phyloP scores from a whole-genome alignment of 2,113 vertebrate genomes.

The Columbina picui region DNA sequence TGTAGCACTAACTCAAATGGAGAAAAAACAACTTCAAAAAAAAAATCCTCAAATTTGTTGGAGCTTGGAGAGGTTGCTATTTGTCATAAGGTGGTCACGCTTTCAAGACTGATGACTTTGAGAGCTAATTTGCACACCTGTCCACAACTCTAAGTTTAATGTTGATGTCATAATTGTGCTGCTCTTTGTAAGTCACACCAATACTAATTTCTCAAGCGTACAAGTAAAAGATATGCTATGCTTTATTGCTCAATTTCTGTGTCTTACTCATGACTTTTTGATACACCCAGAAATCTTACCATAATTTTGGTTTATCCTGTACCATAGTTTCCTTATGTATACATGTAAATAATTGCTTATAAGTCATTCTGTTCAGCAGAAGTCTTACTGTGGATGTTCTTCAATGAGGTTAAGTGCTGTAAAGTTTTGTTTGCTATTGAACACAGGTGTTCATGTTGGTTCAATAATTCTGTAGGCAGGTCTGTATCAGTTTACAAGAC shows the following conservation, averaged over 20 bases:
- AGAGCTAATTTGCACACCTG: neutral
- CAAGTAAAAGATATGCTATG: neutral
- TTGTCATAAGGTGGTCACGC: neutral
- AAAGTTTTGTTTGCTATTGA: neutral
- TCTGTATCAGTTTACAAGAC: neutral
- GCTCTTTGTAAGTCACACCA: neutral
- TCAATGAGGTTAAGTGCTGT: neutral
- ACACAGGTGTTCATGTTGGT: neutral
- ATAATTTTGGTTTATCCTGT: neutral
- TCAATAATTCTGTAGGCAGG: neutral
- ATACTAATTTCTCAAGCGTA: neutral
- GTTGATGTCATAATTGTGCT: neutral
- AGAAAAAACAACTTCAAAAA: neutral
- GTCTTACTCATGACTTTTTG: constrained; percentile 31
- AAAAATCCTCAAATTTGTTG: neutral
- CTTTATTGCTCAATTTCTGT: constrained; percentile 20
- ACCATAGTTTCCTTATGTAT: neutral
- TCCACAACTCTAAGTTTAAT: neutral
- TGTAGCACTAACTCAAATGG: neutral
- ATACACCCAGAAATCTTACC: constrained; percentile 21
- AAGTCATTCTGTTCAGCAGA: neutral
- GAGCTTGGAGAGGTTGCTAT: neutral
- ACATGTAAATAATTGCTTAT: neutral
- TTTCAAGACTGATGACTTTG: neutral
- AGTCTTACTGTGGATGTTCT: neutral